Conservation (phyloP, 2,888 invertebrate genomes). For the Drosophila yooni region DNA sequence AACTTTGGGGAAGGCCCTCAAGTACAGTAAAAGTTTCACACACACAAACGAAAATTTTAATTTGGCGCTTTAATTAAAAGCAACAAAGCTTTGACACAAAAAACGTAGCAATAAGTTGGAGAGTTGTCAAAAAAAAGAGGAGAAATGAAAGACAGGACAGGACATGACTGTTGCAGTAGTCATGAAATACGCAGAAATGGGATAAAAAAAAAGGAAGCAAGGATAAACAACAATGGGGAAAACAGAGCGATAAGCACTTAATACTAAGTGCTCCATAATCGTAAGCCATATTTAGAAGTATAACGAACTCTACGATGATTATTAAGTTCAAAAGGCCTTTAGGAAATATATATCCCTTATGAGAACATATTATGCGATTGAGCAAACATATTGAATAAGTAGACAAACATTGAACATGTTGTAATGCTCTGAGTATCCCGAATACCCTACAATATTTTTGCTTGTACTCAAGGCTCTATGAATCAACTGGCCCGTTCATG, state of each 20-base stretch:
- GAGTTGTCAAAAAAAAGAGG: constrained; percentile 11
- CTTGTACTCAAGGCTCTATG: neutral
- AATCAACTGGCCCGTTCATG: neutral
- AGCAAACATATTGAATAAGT: neutral
- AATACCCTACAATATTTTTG: neutral
- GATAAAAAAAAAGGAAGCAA: constrained; percentile 2
- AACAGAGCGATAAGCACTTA: neutral
- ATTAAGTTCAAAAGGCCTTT: neutral
- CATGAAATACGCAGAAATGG: constrained; percentile 29
- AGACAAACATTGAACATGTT: neutral
- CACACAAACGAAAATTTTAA: constrained; percentile 59
- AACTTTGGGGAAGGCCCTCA: neutral
- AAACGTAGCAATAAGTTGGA: constrained; percentile 34
- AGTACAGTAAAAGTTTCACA: constrained; percentile 53
- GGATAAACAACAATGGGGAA: neutral
- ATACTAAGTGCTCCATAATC: neutral
- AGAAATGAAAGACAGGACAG: neutral
- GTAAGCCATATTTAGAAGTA: neutral
- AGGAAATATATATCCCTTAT: neutral
- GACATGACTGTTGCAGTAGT: constrained; percentile 16
- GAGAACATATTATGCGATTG: neutral
- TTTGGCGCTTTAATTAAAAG: constrained; percentile 76
- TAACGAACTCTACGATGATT: neutral
- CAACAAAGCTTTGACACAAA: constrained; percentile 59
- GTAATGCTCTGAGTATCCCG: neutral